Evolutionary conservation across 2,797 vertebrate genomes (phyloP).

Genomic region (Scyliorhinus canicula): DNA sequence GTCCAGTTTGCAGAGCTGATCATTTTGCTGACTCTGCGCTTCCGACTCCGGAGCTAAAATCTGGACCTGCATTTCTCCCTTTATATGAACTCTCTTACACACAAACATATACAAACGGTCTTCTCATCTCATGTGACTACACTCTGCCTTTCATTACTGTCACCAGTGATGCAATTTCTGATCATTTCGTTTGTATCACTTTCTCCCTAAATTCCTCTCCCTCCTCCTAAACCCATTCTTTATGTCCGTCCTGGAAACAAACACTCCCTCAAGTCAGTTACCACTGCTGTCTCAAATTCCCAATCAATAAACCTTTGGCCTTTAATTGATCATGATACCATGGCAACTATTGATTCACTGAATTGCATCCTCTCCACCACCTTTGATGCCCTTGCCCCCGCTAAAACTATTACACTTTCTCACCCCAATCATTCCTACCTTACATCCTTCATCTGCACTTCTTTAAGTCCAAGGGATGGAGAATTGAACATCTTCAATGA

Average conservation of each 20-base stretch:
- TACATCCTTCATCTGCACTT: no score
- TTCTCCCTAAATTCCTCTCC: not conserved
- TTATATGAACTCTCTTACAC: not conserved
- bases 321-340: not conserved
- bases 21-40: no score
- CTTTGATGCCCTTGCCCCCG: no score
- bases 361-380: no score
- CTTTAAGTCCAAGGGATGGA: no score
- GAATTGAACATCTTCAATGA: no score
- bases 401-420: no score
- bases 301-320: not conserved
- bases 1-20: no score
- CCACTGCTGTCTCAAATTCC: not conserved
- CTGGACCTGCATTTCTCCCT: not conserved
- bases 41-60: no score
- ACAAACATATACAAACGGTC: not conserved
- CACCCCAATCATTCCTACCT: no score
- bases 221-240: not conserved
- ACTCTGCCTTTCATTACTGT: not conserved
- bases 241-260: not conserved
- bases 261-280: not conserved
- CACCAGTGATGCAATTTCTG: not conserved
- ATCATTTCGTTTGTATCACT: not conserved
- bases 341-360: no score
- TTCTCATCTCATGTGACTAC: not conserved